These are phyloP conservation scores for Strix aluco DNA, from an alignment of 2,113 vertebrate species.

Conservation along the genomic window DNA sequence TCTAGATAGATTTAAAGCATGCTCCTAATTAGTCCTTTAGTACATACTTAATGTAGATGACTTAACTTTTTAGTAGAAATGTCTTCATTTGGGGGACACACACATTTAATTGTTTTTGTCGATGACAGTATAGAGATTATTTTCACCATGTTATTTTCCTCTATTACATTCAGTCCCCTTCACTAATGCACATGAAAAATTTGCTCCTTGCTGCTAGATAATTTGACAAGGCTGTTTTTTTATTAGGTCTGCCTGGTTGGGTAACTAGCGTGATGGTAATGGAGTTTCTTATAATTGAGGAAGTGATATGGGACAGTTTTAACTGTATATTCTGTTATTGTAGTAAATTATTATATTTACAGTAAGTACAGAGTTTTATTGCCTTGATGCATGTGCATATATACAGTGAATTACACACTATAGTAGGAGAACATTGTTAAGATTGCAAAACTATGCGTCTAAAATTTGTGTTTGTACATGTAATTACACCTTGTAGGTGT, in stretches of 20 bases:
- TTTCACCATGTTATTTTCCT: not conserved
- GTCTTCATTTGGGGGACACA: not conserved
- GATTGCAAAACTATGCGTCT: not conserved
- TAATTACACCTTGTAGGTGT: not conserved
- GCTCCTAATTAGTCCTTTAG: not conserved
- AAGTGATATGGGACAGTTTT: not conserved
- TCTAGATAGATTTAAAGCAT: not conserved
- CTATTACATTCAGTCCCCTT: not conserved
- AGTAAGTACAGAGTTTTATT: not conserved
- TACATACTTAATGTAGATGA: not conserved
- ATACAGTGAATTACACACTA: not conserved
- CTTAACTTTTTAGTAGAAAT: not conserved
- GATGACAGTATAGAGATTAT: not conserved
- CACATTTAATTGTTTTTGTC: not conserved
- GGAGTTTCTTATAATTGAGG: not conserved
- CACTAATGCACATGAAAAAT: not conserved
- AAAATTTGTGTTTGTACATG: not conserved
- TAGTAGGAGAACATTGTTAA: not conserved
- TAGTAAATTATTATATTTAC: not conserved
- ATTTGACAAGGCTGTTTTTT: not conserved
- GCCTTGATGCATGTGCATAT: not conserved
- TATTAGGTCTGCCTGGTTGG: not conserved
- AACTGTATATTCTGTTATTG: not conserved
- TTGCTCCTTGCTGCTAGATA: not conserved
- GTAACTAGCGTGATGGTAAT: not conserved